phyloP scores from a whole-genome alignment of 35 echinoderm and acorn worm species.

The Amphiura filiformis region DNA sequence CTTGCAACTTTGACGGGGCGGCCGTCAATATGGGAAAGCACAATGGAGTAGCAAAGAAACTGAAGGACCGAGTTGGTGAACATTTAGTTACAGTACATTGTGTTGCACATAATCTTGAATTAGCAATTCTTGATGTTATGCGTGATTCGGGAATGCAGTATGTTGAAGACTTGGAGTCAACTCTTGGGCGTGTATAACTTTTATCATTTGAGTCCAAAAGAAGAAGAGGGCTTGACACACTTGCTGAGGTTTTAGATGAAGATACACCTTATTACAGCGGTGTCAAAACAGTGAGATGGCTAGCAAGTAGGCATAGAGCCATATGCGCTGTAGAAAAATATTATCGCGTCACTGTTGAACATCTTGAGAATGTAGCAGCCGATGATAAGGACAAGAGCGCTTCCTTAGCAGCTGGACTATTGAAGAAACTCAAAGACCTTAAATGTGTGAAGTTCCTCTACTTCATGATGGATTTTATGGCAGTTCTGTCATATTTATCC shows the following conservation, averaged over 20 bases:
- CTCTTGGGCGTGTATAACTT: background rate
- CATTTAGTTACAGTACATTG: slow-evolving; percentile 31
- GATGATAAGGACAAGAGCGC: slow-evolving; percentile 12
- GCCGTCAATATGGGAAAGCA: slow-evolving; percentile 35
- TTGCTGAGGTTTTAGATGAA: slow-evolving; percentile 21
- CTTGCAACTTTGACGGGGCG: slow-evolving; percentile 23
- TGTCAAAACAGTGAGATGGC: slow-evolving; percentile 27
- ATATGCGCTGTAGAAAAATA: slow-evolving; percentile 29
- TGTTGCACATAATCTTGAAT: slow-evolving; percentile 41
- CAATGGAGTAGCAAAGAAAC: slow-evolving; percentile 44
- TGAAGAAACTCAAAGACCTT: slow-evolving; percentile 2
- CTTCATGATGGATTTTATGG: slow-evolving; percentile 41
- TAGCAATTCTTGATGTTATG: slow-evolving; percentile 34
- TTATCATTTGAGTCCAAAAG: slow-evolving; percentile 29
- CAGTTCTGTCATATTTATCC: background rate
- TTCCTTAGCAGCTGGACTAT: background rate
- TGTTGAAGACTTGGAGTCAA: background rate
- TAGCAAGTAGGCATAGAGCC: slow-evolving; percentile 31
- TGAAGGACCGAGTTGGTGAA: slow-evolving; percentile 17
- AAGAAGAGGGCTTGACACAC: background rate
- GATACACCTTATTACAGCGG: slow-evolving; percentile 25
- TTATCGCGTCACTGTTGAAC: background rate
- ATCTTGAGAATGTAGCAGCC: slow-evolving; percentile 33
- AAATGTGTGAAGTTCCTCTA: slow-evolving; percentile 13
- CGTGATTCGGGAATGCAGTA: background rate